phyloP scores from a whole-genome alignment of 2,797 vertebrate genomes.

The Enteromius treurensis region DNA sequence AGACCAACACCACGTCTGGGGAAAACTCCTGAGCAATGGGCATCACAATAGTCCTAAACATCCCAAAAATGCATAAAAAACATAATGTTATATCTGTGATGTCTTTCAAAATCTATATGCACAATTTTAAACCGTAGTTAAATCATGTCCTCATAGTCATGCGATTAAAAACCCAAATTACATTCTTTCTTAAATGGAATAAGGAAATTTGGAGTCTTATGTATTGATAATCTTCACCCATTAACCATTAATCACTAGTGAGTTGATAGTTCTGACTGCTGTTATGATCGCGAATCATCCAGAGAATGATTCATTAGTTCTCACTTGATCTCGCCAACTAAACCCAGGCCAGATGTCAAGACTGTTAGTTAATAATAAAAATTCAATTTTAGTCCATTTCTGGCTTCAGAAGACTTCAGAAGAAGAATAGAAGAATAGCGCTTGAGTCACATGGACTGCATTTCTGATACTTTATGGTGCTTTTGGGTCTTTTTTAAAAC shows the following conservation, averaged over 20 bases:
- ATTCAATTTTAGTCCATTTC: neutral
- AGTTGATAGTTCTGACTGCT: neutral
- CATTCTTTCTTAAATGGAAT: neutral
- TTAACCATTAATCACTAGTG: neutral
- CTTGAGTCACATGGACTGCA: neutral
- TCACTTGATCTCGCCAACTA: neutral
- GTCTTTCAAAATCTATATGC: neutral
- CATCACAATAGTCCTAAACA: conserved; percentile 91
- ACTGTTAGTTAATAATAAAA: neutral
- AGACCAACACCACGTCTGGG: conserved; percentile 92
- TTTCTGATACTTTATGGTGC: neutral
- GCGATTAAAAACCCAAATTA: neutral
- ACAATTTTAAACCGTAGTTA: neutral
- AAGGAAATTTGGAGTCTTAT: neutral
- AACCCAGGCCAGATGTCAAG: neutral
- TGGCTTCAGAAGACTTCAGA: neutral
- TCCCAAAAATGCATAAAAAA: conserved; percentile 1
- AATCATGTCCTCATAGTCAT: neutral
- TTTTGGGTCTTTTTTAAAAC: neutral
- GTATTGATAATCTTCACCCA: too few relatives aligned
- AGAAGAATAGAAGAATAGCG: too few relatives aligned
- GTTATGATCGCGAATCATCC: neutral
- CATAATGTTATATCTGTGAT: neutral
- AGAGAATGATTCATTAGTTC: neutral
- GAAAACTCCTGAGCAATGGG: conserved; percentile 92